Evolutionary conservation across 2,888 invertebrate genomes (phyloP).

Genomic region (Drosophila antonietae): DNA sequence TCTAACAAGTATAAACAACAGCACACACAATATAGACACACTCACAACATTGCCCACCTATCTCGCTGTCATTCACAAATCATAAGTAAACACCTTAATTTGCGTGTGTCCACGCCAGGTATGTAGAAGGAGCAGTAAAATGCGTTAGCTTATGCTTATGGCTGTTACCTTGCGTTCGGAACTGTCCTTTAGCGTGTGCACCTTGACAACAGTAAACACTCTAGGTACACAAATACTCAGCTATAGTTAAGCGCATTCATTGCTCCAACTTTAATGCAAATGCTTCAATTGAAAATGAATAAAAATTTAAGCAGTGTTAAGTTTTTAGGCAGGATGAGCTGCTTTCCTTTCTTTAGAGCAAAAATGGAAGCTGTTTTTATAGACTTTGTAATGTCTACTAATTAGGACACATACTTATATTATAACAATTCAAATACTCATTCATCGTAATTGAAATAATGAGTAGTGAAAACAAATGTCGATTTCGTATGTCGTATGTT

Average conservation of each 20-base stretch:
- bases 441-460: background rate
- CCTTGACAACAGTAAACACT: constrained; percentile 34
- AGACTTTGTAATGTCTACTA: too few relatives aligned
- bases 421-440: background rate
- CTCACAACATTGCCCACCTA: constrained; percentile 16
- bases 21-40: background rate
- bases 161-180: background rate
- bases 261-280: background rate
- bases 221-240: constrained; percentile 11
- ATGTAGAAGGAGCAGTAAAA: background rate
- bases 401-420: background rate
- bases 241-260: constrained; percentile 28
- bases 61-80: constrained; percentile 35
- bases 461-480: too few relatives aligned
- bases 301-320: background rate
- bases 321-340: background rate
- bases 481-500: too few relatives aligned
- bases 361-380: too few relatives aligned
- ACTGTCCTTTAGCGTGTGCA: constrained; percentile 33
- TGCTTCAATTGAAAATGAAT: background rate
- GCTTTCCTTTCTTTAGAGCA: too few relatives aligned
- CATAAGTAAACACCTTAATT: constrained; percentile 46
- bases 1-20: constrained; percentile 2
- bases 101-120: constrained; percentile 31
- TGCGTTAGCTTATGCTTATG: background rate